These are phyloP conservation scores for Paracanthobrama guichenoti DNA, from an alignment of 2,113 vertebrate species.

Conservation along the genomic window DNA sequence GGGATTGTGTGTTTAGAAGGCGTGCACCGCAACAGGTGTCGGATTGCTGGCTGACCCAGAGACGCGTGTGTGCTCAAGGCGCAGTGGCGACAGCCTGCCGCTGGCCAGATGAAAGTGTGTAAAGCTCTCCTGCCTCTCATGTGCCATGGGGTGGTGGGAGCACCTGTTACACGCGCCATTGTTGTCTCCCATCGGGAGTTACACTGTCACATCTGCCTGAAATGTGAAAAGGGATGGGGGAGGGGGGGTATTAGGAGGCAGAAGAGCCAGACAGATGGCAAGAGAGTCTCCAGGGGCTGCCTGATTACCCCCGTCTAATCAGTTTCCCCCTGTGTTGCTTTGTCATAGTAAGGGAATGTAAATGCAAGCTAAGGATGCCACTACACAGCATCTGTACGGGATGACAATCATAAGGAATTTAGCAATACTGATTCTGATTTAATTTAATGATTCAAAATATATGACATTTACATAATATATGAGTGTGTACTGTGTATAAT, in stretches of 20 bases:
- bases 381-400: conserved; percentile 34
- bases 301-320: conserved; percentile 54
- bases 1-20: conserved; percentile 47
- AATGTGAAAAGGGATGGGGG: conserved; percentile 57
- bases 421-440: too few species aligned
- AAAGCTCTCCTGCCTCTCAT: conserved; percentile 67
- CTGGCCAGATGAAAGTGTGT: conserved; percentile 63
- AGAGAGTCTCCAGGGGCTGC: conserved; percentile 57
- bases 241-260: conserved; percentile 43
- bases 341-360: conserved; percentile 59
- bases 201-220: conserved; percentile 71
- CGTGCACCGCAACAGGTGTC: conserved; percentile 56
- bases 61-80: conserved; percentile 36
- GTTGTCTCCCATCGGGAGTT: conserved; percentile 67
- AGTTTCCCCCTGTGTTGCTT: conserved; percentile 33
- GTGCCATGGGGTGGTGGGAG: conserved; percentile 60
- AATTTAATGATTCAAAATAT: background rate
- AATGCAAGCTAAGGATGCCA: conserved; percentile 46
- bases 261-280: conserved; percentile 58
- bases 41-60: conserved; percentile 6
- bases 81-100: conserved; percentile 49
- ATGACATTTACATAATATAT: too few species aligned
- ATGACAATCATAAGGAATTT: background rate
- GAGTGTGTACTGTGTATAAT: too few species aligned
- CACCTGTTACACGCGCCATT: conserved; percentile 68